phyloP scores from a whole-genome alignment of 1,140 invertebrate genomes.

The Calosoma granatense region DNA sequence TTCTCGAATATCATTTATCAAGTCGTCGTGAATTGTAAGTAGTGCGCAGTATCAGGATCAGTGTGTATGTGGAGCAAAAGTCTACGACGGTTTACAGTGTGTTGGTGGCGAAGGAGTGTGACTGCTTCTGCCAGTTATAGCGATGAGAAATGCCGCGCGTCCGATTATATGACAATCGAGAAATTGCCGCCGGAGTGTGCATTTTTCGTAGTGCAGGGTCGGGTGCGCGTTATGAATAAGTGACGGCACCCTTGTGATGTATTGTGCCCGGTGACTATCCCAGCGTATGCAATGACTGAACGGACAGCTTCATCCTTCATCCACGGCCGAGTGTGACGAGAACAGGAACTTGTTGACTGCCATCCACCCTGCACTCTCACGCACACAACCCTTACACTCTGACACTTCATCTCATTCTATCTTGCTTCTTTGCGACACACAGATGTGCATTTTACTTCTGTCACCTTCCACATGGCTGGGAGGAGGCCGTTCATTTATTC shows the following conservation, averaged over 20 bases:
- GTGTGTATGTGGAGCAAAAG: neutral
- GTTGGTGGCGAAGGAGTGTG: neutral
- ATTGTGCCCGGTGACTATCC: neutral
- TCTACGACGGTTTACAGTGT: neutral
- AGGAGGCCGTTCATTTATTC: no score
- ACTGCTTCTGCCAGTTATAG: neutral
- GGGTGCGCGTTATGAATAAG: neutral
- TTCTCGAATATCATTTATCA: conserved; percentile 1
- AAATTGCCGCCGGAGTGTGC: conserved; percentile 3
- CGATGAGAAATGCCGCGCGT: conserved; percentile 4
- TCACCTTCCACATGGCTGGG: no score
- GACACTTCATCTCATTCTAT: no score
- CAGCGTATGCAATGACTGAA: conserved; percentile 1
- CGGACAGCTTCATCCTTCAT: conserved; percentile 4
- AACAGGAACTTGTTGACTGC: neutral
- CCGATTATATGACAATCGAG: conserved; percentile 7
- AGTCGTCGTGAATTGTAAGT: no score
- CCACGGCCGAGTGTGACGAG: neutral
- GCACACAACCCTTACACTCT: neutral
- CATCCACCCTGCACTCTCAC: no score
- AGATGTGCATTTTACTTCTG: no score
- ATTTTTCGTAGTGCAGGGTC: neutral
- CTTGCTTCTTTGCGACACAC: no score
- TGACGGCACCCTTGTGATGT: neutral
- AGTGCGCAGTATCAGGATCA: no score